A percentile compares a stretch with the other conserved stretches of the same genome.
phyloP scores from a whole-genome alignment of 2,797 vertebrate species.

The Anguilla obscura region DNA sequence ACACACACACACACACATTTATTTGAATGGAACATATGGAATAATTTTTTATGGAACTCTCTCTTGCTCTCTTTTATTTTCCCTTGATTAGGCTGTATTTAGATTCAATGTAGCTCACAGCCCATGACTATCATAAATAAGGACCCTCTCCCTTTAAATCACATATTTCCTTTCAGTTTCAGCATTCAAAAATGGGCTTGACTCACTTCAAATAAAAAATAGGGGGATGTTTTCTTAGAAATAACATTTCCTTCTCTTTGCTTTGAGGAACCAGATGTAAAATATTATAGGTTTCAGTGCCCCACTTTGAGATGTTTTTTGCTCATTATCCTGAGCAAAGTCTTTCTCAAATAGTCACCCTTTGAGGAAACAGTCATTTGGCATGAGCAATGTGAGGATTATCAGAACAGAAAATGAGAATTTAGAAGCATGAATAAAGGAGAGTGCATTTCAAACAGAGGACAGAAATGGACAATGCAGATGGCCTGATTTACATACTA shows the following conservation, averaged over 20 bases:
- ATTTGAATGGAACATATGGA: no score
- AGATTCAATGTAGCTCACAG: background rate
- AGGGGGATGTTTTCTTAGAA: background rate
- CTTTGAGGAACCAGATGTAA: background rate
- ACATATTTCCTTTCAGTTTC: background rate
- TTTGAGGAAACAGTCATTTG: constrained; percentile 12
- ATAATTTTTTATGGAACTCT: background rate
- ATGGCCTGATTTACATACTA: constrained; percentile 14
- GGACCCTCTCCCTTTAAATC: background rate
- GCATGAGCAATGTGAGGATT: constrained; percentile 13
- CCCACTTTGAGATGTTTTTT: constrained; percentile 16
- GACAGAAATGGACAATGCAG: background rate
- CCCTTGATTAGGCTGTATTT: background rate
- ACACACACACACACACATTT: background rate
- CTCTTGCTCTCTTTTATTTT: background rate
- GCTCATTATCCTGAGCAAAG: background rate
- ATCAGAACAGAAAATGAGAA: constrained; percentile 20
- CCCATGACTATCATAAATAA: background rate
- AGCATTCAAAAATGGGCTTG: constrained; percentile 1
- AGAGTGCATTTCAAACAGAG: background rate
- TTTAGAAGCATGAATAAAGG: background rate
- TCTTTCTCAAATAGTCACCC: constrained; percentile 19
- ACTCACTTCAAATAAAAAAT: background rate
- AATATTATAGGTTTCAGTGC: background rate
- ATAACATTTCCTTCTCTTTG: background rate